Evolutionary conservation across 2,888 invertebrate genomes (phyloP), one percentile per base, ranked within the genome.

Genomic region (Aphidoletes aphidimyza): DNA sequence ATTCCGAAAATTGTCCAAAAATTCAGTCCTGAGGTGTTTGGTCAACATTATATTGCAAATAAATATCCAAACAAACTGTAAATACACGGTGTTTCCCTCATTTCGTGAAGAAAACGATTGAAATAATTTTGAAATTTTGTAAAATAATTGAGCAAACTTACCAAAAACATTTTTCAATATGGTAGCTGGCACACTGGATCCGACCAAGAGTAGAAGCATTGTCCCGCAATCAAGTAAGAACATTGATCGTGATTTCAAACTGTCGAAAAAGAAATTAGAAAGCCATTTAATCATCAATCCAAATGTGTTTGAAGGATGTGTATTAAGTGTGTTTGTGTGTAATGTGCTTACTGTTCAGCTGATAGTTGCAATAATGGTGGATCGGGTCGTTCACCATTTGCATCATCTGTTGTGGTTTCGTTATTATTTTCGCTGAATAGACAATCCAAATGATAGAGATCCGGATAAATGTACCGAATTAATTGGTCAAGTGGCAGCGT

Each of bases 151-250:
- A 83, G 11, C 9, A 83, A 39, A 84, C 83, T 85, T 88, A 90
- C 90, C 90, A 86, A 98, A 92, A 30, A 95, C 92, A 86, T 94
- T 94, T 85, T 93, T 93, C 87, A 97, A 93, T 89, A 95, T 95
- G 84, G 93, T 92, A 78, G 93, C 92, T 86, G 94, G 93, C 49
- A 95, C 93, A 86, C 93, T 95, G 86, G 95, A 93, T 83, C 98
- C 96, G 59, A 99, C 93, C 89, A 97, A 95, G 84, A 99, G 89
- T 83, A 94, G 93, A 91, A 98, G 94, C 85, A 92, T 92, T 85
- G 94, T 94, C 14, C 97, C 97, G 86, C 94, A 93, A 90, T 99
- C 99, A 89, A 99, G 91, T 2, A 99, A 91, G 89, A 98, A 99
- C 14, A 96, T 96, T 42, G 98, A 99, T 84, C 95, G 94, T 81